These are phyloP conservation scores for Rhyacophila evoluta DNA, from an alignment of 2,888 invertebrate species.

Conservation along the genomic window DNA sequence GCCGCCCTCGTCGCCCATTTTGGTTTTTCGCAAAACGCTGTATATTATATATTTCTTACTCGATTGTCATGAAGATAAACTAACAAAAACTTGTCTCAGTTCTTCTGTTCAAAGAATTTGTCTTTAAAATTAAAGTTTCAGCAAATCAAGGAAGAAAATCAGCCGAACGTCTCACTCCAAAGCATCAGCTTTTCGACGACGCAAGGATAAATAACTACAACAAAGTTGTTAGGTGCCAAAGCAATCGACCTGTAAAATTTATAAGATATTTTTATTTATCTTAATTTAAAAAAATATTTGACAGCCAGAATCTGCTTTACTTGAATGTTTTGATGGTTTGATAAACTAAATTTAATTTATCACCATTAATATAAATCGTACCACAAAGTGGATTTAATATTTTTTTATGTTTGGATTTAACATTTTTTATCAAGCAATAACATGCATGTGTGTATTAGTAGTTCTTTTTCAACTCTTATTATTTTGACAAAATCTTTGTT, in stretches of 20 bases:
- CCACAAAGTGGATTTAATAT: no score
- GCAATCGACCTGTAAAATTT: neutral
- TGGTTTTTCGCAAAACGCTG: constrained; percentile 7
- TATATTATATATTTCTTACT: neutral
- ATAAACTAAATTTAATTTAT: no score
- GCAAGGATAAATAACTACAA: constrained; percentile 27
- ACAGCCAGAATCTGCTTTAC: no score
- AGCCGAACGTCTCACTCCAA: constrained; percentile 1
- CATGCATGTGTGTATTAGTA: no score
- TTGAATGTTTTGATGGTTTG: no score
- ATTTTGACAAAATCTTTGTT: no score
- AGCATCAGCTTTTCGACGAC: constrained; percentile 17
- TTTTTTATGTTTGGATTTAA: no score
- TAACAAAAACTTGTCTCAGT: neutral
- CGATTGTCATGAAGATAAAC: neutral
- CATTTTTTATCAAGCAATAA: no score
- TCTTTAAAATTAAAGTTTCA: neutral
- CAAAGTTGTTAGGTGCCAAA: neutral
- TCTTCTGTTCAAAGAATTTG: neutral
- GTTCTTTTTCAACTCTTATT: no score
- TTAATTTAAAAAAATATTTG: no score
- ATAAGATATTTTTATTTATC: no score
- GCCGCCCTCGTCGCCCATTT: constrained; percentile 49
- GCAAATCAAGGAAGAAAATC: neutral
- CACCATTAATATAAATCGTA: no score